Base-by-base conservation (phyloP, 2,797 vertebrate genomes). In the Syngnathus acus region DNA sequence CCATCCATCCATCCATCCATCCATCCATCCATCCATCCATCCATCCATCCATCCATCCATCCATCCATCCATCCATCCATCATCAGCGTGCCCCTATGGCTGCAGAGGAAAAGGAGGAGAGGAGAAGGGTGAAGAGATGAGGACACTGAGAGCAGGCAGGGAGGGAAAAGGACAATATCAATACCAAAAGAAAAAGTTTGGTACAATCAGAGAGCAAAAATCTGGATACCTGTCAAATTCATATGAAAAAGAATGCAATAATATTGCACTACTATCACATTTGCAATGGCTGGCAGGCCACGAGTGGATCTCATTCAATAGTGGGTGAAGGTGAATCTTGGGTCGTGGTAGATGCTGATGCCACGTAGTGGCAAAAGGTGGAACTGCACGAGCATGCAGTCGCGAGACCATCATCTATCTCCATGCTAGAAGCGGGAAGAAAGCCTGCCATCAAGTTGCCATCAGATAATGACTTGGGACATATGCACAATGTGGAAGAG, bases 91-190 rank as follows among this genome's bases (percentile, higher is more conserved):
- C 55, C 60, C 40, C 40, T 9, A 48, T 42, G 65, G 51, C 60
- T 60, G 62, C 2, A 17, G 19, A 39, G 48, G 68, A 45, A 42
- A 14, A 68, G 43, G 39, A 43, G 64, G 45, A 47, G 19, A 54
- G 62, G 32, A 73, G 63, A n/a, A 32, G 51, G 67, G 50, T 32
- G n/a, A 68, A 48, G 37, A 43, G 67, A 55, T 57, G 68, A 69
- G 23, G 67, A 71, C 64, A n/a, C 45, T 62, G 69, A 21, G n/a
- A 54, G 63, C 61, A 75, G 53, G 17, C 14, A 5, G n/a, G 7
- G 32, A 67, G 62, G 63, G 69, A 38, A 55, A 61, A 68, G 53
- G 53, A 50, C 59, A 61, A 75, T 10, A 21, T 23, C 21, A 53
- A 9, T 40, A 6, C 1, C 58, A 40, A 40, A 40, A 40, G 58